Percentiles rank a stretch among this genome's conserved stretches.
These are phyloP conservation scores for Girardinus metallicus DNA, from an alignment of 2,797 vertebrate genomes.

Conservation along the genomic window DNA sequence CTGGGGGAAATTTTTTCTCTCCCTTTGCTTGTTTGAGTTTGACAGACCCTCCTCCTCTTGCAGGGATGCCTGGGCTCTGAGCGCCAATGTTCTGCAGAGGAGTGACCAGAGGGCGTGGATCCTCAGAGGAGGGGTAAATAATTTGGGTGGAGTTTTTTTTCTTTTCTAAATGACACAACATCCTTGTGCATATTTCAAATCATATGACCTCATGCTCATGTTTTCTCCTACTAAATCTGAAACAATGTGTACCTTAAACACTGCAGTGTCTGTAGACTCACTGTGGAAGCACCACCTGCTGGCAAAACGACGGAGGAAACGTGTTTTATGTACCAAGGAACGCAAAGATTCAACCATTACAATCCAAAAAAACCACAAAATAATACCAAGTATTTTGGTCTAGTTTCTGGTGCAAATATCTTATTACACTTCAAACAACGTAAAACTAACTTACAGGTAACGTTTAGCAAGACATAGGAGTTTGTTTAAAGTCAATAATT, in stretches of 20 bases:
- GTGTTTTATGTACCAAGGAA: slow-evolving; percentile 32
- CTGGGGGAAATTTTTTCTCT: slow-evolving; percentile 43
- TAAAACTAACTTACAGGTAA: too few relatives aligned
- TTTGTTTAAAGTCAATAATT: too few relatives aligned
- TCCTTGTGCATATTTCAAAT: slow-evolving; percentile 32
- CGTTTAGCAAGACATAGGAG: too few relatives aligned
- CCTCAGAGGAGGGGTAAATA: slow-evolving; percentile 44
- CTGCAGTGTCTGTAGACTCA: neutral
- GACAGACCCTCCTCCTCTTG: slow-evolving; percentile 57
- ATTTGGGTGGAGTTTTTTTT: slow-evolving; percentile 65
- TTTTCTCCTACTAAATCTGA: slow-evolving; percentile 1
- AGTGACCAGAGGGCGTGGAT: slow-evolving; percentile 67
- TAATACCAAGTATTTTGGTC: too few relatives aligned
- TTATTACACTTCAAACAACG: too few relatives aligned
- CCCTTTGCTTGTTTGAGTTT: slow-evolving; percentile 35
- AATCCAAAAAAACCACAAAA: neutral
- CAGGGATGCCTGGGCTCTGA: slow-evolving; percentile 66
- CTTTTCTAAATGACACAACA: slow-evolving; percentile 21
- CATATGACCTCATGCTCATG: neutral
- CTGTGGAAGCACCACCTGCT: slow-evolving; percentile 72
- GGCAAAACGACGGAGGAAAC: slow-evolving; percentile 43
- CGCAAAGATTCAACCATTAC: neutral
- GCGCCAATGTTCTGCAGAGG: slow-evolving; percentile 42
- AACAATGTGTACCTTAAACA: slow-evolving; percentile 14
- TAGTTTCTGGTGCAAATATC: too few relatives aligned